Conservation (phyloP, 2,113 vertebrate species). For the Datnioides undecimradiatus region DNA sequence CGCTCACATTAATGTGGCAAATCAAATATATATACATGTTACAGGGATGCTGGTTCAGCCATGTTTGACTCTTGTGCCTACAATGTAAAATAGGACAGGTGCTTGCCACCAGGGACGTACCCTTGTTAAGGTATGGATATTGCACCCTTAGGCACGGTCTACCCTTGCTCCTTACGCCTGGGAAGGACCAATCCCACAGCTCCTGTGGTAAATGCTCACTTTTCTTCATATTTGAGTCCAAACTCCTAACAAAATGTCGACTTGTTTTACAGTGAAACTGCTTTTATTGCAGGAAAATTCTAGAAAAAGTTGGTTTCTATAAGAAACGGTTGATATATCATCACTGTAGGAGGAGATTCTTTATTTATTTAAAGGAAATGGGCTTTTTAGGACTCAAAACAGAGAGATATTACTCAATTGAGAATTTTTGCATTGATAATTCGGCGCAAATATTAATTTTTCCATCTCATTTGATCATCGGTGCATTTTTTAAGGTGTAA, state of each 20-base stretch:
- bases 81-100: slow-evolving; percentile 1
- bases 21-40: not conserved
- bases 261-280: too few relatives aligned
- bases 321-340: not conserved
- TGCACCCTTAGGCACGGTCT: not conserved
- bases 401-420: not conserved
- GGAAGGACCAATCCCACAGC: not conserved
- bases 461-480: not conserved
- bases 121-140: slow-evolving; percentile 8
- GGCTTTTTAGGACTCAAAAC: not conserved
- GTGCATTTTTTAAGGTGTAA: not conserved
- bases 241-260: too few relatives aligned
- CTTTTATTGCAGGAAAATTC: too few relatives aligned
- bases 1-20: not conserved
- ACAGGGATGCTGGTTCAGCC: not conserved
- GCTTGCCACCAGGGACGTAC: slow-evolving; percentile 3
- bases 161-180: not conserved
- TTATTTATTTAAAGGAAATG: not conserved
- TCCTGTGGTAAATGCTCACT: not conserved
- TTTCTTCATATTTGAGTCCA: not conserved
- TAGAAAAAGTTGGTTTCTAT: not conserved
- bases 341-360: not conserved
- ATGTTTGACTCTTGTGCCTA: not conserved
- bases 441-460: not conserved
- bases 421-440: not conserved